Evolutionary conservation across 2,888 invertebrate genomes (phyloP), one percentile per base, ranked within the genome.

Genomic region (Coelinius sp.): DNA sequence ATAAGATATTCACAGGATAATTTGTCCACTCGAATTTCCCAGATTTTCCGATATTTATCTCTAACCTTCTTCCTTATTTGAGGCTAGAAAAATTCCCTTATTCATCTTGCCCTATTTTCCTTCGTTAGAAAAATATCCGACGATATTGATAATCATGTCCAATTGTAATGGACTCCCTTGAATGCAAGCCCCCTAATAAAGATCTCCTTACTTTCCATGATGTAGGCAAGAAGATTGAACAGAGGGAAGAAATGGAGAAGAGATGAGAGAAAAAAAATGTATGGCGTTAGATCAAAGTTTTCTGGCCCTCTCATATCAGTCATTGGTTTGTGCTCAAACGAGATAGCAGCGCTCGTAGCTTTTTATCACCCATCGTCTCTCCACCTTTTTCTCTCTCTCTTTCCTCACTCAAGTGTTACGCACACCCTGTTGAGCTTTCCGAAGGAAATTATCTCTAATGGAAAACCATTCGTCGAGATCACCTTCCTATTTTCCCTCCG

Each of bases 381-480:
- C 41, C 14, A 24, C 17, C 22, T 49, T 69, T 49, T 56, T 65
- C n/a, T n/a, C n/a, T n/a, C n/a, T 70, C 25, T 66, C 63, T 59
- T 17, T n/a, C 52, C 44, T 27, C 72, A 27, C 44, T 27, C 72
- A 27, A 49, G 46, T 49, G 46, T 49, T 49, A 64, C 17, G 65
- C 52, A 46, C 53, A 46, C 52, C 52, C 31, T 52, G 56, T 63
- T 35, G 46, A 49, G 46, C 46, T 20, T 49, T 49, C 52, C 63
- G 10, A 27, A 62, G 53, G 52, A 70, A 73, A 73, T 70, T 70
- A 67, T 73, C 64, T 53, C 24, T 73, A 67, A 73, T 70, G 73
- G 66, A 44, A 25, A 41, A 62, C 49, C 53, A 73, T 70, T 63
- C 63, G 41, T 67, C 52, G 67, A 17, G 25, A 38, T 53, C 70